Evolutionary conservation across 2,888 invertebrate species (phyloP).

Genomic region (Trachelus iudaicus): DNA sequence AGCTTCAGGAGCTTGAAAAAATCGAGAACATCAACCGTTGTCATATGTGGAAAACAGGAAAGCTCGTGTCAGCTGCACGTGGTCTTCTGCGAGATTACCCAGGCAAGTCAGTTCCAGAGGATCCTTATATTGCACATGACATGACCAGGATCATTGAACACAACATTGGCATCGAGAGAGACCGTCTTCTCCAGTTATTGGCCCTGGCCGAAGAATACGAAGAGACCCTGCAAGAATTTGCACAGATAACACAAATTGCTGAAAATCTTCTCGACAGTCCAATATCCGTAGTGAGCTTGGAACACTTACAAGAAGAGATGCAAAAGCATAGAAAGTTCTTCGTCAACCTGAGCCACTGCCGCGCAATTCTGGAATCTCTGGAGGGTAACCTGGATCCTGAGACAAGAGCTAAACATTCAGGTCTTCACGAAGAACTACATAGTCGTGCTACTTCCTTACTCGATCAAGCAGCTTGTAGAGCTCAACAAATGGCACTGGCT

Average conservation of each 20-base stretch:
- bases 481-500: constrained; percentile 86
- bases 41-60: constrained; percentile 71
- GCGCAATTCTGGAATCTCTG: constrained; percentile 86
- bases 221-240: constrained; percentile 87
- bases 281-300: constrained; percentile 78
- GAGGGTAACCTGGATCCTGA: constrained; percentile 86
- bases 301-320: constrained; percentile 88
- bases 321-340: constrained; percentile 91
- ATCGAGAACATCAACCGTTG: constrained; percentile 76
- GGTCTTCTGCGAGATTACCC: constrained; percentile 77
- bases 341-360: constrained; percentile 87
- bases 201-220: constrained; percentile 88
- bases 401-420: constrained; percentile 78
- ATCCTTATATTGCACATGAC: constrained; percentile 76
- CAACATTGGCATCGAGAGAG: constrained; percentile 77
- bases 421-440: constrained; percentile 81
- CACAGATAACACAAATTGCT: constrained; percentile 86
- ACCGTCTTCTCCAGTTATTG: constrained; percentile 79
- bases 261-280: constrained; percentile 83
- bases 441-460: constrained; percentile 80
- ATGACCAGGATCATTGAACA: constrained; percentile 77
- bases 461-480: constrained; percentile 83
- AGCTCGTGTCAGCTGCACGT: constrained; percentile 74
- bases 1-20: constrained; percentile 77
- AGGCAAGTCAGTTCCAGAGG: constrained; percentile 75